phyloP scores from a whole-genome alignment of 2,113 vertebrate genomes.

The Morone saxatilis region DNA sequence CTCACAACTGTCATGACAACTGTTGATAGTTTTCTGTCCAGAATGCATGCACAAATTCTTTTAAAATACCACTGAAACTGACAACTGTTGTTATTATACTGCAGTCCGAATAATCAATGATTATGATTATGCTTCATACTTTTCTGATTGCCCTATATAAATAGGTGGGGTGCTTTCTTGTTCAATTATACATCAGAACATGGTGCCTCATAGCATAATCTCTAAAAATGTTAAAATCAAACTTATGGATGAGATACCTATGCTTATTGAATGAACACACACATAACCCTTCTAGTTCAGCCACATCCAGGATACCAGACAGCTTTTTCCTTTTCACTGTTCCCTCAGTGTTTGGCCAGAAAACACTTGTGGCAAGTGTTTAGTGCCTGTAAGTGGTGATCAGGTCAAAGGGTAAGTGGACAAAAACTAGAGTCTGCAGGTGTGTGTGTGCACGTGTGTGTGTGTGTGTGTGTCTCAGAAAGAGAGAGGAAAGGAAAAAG shows the following conservation, averaged over 20 bases:
- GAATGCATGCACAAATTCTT: neutral
- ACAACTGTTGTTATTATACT: neutral
- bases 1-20: slow-evolving; percentile 66
- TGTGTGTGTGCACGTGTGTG: neutral
- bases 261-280: neutral
- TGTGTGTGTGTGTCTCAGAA: neutral
- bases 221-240: neutral
- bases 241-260: neutral
- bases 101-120: neutral
- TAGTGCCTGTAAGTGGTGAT: slow-evolving; percentile 3
- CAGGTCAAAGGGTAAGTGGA: slow-evolving; percentile 28
- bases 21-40: slow-evolving; percentile 54
- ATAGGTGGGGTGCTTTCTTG: neutral
- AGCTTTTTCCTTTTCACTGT: neutral
- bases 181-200: neutral
- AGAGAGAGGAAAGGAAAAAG: neutral
- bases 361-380: slow-evolving; percentile 20
- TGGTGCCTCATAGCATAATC: neutral
- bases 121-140: neutral
- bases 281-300: neutral
- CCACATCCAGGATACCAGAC: neutral
- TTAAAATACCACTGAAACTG: neutral
- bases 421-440: neutral
- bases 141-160: neutral
- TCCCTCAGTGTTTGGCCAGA: neutral